Evolutionary conservation across 2,797 vertebrate genomes (phyloP), one percentile per base, ranked within the genome.

Genomic region (Graptemys geographica): DNA sequence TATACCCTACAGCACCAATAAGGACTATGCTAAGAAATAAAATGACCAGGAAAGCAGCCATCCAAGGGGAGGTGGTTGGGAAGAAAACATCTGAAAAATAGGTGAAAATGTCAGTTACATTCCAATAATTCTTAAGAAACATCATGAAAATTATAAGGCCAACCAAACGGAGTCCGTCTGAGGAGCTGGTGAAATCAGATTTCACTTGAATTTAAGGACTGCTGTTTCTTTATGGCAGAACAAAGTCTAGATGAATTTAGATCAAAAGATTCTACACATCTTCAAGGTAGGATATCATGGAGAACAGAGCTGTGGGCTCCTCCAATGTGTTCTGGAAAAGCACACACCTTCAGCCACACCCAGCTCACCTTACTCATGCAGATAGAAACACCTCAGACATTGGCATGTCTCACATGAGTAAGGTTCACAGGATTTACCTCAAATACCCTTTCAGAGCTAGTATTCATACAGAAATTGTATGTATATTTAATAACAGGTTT

Each of bases 11-110:
- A 88, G 41, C 85, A 83, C 21, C 28, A 21, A 49, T 4, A 59
- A 79, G n/a, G 56, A 62, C 52, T 11, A 47, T 2, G 5, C 4
- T 33, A 10, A 92, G 19, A 65, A 51, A 16, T 13, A 79, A 59
- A 51, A 74, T 33, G 2, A 92, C 23, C 4, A 93, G 51, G 79
- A 79, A 93, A 5, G 79, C 79, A 4, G 21, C 47, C 81, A 88
- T 84, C 95, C 95, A 95, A 56, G 82, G 82, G 9, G 93, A 83
- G 8, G 85, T 79, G 15, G 92, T 56, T 72, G 87, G 90, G 51
- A 92, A 95, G 90, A 96, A 93, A n/a, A 13, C 90, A 83, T 83
- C 91, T 94, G 93, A 69, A 91, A 93, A 78, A 83, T 3, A 93
- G 1, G 90, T 11, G n/a, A 82, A 13, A 53, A 25, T 62, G 8